A percentile compares a stretch with the other conserved stretches of the same genome.
These are phyloP conservation scores for Automeris io DNA, from an alignment of 2,888 invertebrate genomes.

Conservation along the genomic window DNA sequence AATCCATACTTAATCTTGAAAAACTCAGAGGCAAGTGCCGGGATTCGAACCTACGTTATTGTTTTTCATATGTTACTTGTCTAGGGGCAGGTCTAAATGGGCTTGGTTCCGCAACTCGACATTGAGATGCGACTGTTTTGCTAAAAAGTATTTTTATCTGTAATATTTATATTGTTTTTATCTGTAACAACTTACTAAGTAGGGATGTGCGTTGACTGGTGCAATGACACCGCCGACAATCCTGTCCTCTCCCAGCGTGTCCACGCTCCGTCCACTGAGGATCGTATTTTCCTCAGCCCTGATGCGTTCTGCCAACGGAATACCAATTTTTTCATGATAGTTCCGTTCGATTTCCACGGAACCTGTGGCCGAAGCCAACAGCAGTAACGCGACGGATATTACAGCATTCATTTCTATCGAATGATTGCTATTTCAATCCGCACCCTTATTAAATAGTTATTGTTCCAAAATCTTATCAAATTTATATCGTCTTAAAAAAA, in stretches of 20 bases:
- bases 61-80: too few species aligned
- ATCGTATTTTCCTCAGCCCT: background rate
- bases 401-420: background rate
- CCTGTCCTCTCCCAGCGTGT: background rate
- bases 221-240: slow-evolving; percentile 17
- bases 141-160: background rate
- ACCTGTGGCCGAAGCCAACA: background rate
- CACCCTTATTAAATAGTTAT: background rate
- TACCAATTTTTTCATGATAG: background rate
- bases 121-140: background rate
- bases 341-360: background rate
- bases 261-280: background rate
- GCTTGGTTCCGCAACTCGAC: too few species aligned
- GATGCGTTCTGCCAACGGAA: background rate
- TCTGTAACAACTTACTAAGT: slow-evolving; percentile 35
- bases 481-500: background rate
- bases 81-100: too few species aligned
- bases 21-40: too few species aligned
- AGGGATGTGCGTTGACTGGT: slow-evolving; percentile 33
- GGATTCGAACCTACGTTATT: too few species aligned
- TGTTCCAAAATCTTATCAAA: background rate
- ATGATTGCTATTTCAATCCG: background rate
- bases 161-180: too few species aligned
- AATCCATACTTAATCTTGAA: too few species aligned
- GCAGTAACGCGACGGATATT: background rate